These are phyloP conservation scores for Chalcosyrphus nemorum DNA, from an alignment of 2,888 invertebrate genomes.

Conservation along the genomic window DNA sequence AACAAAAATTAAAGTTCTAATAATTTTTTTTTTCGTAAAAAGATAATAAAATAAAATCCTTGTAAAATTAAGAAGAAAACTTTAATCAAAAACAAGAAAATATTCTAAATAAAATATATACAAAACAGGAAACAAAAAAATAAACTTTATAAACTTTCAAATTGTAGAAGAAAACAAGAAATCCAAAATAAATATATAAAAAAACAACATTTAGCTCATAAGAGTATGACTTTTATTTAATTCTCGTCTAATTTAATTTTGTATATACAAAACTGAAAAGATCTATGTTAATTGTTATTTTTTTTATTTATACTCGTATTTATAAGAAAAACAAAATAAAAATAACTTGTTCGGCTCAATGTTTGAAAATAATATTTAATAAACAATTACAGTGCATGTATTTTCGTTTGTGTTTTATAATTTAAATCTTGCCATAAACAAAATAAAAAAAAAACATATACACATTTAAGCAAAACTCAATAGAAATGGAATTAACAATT, in stretches of 20 bases:
- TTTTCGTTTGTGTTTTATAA: neutral
- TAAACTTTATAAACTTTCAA: slow-evolving; percentile 37
- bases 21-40: slow-evolving; percentile 62
- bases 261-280: slow-evolving; percentile 5
- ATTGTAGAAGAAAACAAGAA: slow-evolving; percentile 24
- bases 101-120: slow-evolving; percentile 55
- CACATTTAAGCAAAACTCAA: slow-evolving; percentile 40
- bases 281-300: slow-evolving; percentile 41
- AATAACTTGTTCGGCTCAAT: slow-evolving; percentile 37
- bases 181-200: neutral
- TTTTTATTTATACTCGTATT: slow-evolving; percentile 43
- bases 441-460: neutral
- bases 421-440: slow-evolving; percentile 46
- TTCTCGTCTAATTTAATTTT: slow-evolving; percentile 36
- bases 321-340: slow-evolving; percentile 3
- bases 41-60: neutral
- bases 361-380: slow-evolving; percentile 22
- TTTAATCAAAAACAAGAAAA: slow-evolving; percentile 29
- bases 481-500: slow-evolving; percentile 36
- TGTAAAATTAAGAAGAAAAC: slow-evolving; percentile 9
- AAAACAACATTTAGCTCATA: neutral
- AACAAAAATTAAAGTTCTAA: slow-evolving; percentile 29
- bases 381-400: slow-evolving; percentile 2
- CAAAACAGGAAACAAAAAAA: slow-evolving; percentile 12
- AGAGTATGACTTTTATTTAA: slow-evolving; percentile 27